A percentile compares a stretch with the other conserved stretches of the same genome.
Conservation (phyloP, 1,140 invertebrate species). For the Procambarus virginalis region DNA sequence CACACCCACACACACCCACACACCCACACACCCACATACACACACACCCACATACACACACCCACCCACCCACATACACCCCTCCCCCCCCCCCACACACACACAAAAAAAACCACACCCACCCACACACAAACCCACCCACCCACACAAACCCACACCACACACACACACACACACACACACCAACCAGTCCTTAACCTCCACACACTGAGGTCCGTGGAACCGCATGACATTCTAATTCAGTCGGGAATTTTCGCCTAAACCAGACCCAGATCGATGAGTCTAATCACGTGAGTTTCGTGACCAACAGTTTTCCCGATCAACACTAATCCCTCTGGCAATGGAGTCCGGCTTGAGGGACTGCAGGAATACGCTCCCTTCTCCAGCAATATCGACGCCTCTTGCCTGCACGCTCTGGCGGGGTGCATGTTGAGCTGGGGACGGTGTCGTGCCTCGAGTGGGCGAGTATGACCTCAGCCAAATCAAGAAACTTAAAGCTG, state of each 20-base stretch:
- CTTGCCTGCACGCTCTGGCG: not conserved
- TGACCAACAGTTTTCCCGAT: constrained; percentile 39
- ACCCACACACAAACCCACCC: too few relatives aligned
- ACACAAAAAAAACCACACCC: not conserved
- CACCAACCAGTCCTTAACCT: not conserved
- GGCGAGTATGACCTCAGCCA: not conserved
- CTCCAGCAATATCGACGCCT: constrained; percentile 12
- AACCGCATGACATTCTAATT: not conserved
- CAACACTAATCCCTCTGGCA: constrained; percentile 31
- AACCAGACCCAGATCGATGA: constrained; percentile 17
- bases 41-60: not conserved
- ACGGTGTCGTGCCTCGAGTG: not conserved
- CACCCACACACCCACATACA: too few relatives aligned
- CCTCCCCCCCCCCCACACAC: not conserved
- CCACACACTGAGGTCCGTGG: not conserved
- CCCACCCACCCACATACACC: not conserved
- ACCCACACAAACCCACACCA: not conserved
- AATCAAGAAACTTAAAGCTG: not conserved
- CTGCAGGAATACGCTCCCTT: constrained; percentile 17
- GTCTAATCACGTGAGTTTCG: constrained; percentile 31
- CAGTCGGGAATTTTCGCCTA: not conserved
- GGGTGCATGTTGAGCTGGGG: not conserved
- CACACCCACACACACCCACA: too few relatives aligned
- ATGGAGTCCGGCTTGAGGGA: constrained; percentile 12
- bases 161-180: too few relatives aligned